phyloP scores from a whole-genome alignment of 1,140 invertebrate genomes.

The fruit fly (Drosophila melanogaster) region DNA sequence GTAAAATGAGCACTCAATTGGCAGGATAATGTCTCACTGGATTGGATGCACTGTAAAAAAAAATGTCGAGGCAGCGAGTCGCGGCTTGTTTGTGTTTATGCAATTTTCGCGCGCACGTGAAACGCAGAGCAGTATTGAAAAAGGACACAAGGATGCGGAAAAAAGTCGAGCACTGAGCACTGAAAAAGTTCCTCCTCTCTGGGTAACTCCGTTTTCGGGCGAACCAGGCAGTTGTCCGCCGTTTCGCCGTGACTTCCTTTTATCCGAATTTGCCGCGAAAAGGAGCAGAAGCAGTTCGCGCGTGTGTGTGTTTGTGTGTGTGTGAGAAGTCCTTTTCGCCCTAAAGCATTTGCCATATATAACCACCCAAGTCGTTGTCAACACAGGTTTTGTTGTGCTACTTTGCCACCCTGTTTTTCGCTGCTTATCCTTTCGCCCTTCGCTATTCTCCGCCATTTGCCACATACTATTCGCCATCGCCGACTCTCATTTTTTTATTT shows the following conservation, averaged over 20 bases:
- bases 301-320: slow-evolving; percentile 1
- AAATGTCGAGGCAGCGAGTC: not conserved
- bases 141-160: slow-evolving; percentile 19
- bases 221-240: slow-evolving; percentile 20
- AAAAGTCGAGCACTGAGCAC: slow-evolving; percentile 1
- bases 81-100: slow-evolving; percentile 63
- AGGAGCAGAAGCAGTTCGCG: not conserved
- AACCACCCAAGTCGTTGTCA: slow-evolving; percentile 59
- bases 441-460: slow-evolving; percentile 36
- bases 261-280: slow-evolving; percentile 62
- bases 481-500: slow-evolving; percentile 4
- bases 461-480: slow-evolving; percentile 49
- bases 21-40: slow-evolving; percentile 9
- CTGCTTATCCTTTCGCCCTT: slow-evolving; percentile 13
- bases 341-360: not conserved
- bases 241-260: slow-evolving; percentile 33
- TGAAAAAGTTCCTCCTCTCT: not conserved
- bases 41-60: slow-evolving; percentile 54
- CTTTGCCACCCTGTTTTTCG: slow-evolving; percentile 42
- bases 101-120: slow-evolving; percentile 62
- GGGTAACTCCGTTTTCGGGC: slow-evolving; percentile 13
- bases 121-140: slow-evolving; percentile 26
- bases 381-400: slow-evolving; percentile 80
- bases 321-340: not conserved
- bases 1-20: not conserved